Base-by-base conservation (phyloP, 2,113 vertebrate species). In the Genyomyrus donnyi region DNA sequence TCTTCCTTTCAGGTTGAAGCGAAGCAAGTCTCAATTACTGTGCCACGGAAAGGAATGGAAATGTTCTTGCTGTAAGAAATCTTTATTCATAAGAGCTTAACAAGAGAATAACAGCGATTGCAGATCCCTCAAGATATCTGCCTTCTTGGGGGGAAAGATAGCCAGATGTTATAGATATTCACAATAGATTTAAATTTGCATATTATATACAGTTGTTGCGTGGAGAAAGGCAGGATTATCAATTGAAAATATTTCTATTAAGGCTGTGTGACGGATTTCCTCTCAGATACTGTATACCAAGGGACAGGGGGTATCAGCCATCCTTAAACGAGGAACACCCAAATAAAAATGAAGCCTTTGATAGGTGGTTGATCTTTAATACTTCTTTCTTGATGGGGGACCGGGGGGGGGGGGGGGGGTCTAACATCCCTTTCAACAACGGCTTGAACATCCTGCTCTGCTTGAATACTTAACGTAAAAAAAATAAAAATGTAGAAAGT, bases 81-180 rank as follows among this genome's bases (percentile, higher is more conserved):
- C 92, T 95, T 95, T 95, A 95, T 95, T 95, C 94, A 95, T 94
- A 86, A 89, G 88, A 90, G 92, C 91, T 93, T 93, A 92, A 89
- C 91, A 53, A 87, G 86, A 35, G 49, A 27, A 52, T 53, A 56
- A 87, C 27, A 77, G 89, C 94, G 95, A 95, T 94, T 94, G 93
- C 92, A 93, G 93, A 93, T 92, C 92, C 93, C 95, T 94, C 91
- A 90, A 95, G 93, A 93, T 92, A 93, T 93, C 92, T 89, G 91
- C 90, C 92, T 92, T 90, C 89, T 91, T 92, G 70, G 35, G 93
- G 24, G 93, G 95, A 42, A 42, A 91, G 90, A 88, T 91, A 50
- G 91, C 93, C 94, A 95, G 93, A 95, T 95, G 94, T 94, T 95
- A 94, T 92, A 93, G 93, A 95, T 94, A 93, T 94, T 94, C 93